Percentiles rank a stretch among this genome's conserved stretches.
Conservation (phyloP, 2,113 vertebrate genomes). For the Brachirus orientalis region DNA sequence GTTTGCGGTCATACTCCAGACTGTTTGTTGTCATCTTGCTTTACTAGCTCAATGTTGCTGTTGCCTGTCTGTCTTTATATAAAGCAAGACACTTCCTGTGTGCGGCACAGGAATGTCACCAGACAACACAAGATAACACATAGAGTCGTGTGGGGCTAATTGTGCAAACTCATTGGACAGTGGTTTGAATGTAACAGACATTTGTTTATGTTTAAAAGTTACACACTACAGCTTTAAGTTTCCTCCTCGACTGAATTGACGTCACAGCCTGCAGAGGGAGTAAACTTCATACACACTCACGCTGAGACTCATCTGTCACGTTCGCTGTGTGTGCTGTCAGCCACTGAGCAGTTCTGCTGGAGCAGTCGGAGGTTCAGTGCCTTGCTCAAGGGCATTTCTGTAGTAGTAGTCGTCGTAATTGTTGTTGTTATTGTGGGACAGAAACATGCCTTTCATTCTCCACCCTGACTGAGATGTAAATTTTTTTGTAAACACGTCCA, state of each 20-base stretch:
- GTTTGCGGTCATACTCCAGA: no score
- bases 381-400: conserved; percentile 72
- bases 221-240: no score
- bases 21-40: no score
- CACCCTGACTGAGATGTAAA: conserved; percentile 22
- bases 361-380: conserved; percentile 64
- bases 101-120: no score
- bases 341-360: conserved; percentile 47
- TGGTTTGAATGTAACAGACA: no score
- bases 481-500: conserved; percentile 25
- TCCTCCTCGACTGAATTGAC: conserved; percentile 5
- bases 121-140: no score
- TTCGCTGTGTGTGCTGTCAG: conserved; percentile 22
- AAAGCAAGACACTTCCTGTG: no score
- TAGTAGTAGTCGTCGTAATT: conserved; percentile 11
- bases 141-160: no score
- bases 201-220: no score
- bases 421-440: conserved; percentile 28
- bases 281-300: conserved; percentile 9
- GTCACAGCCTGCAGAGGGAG: conserved; percentile 2
- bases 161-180: no score
- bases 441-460: conserved; percentile 49
- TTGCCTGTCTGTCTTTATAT: no score
- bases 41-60: no score
- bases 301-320: conserved; percentile 35